phyloP scores from a whole-genome alignment of 2,797 vertebrate species.

The Denticeps clupeoides region DNA sequence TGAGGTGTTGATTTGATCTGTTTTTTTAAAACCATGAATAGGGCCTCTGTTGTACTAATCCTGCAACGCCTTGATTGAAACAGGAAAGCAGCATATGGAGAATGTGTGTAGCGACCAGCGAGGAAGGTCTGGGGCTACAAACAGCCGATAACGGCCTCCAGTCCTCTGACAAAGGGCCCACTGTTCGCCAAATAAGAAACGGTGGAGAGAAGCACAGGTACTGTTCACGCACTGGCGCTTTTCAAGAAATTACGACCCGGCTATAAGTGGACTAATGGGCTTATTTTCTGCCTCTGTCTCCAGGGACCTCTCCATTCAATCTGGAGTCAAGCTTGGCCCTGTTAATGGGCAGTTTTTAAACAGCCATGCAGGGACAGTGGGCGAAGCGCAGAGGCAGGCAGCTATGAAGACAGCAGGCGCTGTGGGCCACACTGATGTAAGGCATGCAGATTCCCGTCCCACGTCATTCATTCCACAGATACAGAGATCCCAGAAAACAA shows the following conservation, averaged over 20 bases:
- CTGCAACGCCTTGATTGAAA: constrained; percentile 34
- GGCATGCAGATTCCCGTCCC: constrained; percentile 8
- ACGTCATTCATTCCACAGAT: neutral
- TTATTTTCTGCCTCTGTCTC: constrained; percentile 11
- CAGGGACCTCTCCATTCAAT: constrained; percentile 43
- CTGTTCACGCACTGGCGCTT: constrained; percentile 3
- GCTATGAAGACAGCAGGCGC: constrained; percentile 30
- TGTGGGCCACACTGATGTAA: constrained; percentile 48
- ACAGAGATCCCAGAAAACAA: neutral
- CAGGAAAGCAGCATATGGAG: constrained; percentile 74
- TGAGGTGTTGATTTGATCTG: constrained; percentile 19
- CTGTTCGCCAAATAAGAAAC: constrained; percentile 29
- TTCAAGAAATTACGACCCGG: neutral
- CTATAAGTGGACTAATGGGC: constrained; percentile 20
- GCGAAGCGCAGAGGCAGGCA: constrained; percentile 27
- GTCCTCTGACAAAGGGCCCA: constrained; percentile 38
- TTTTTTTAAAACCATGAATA: constrained; percentile 21
- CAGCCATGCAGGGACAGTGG: constrained; percentile 37
- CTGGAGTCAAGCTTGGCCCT: constrained; percentile 44
- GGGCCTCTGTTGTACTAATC: constrained; percentile 28
- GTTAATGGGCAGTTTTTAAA: constrained; percentile 51
- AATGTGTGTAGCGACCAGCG: constrained; percentile 58
- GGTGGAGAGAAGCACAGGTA: constrained; percentile 53
- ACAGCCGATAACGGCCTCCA: constrained; percentile 42
- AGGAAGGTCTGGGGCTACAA: constrained; percentile 44